Evolutionary conservation across 2,888 invertebrate genomes (phyloP), one percentile per base, ranked within the genome.

Genomic region (Priocnemis perturbator): DNA sequence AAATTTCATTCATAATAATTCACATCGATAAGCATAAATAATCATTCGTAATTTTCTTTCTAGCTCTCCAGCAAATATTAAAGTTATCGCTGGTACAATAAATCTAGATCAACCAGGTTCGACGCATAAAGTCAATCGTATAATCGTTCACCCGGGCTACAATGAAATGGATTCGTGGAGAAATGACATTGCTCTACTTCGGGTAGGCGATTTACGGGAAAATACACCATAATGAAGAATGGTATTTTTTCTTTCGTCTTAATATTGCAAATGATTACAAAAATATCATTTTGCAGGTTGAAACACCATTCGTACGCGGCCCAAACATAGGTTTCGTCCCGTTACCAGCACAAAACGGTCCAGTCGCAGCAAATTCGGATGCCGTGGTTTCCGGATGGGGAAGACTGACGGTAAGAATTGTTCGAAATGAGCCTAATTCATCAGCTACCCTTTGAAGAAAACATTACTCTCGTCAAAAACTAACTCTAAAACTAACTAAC

Each of bases 261-360:
- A 26, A 26, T 3, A 26, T 26, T 26, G 26, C 2, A 26, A 26
- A 26, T 26, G 5, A 26, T 26, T 26, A 5, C 2, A 5, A 26
- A 26, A 26, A 26, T 5, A 26, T 5, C 2, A 47, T 14, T 26
- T 20, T n/a, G 11, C 30, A 80, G 79, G 78, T 79, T 0, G 17
- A 55, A 2, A 59, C 11, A 21, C 65, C 71, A n/a, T 80, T 79
- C 56, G 0, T 15, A 9, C 17, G 1, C 19, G 21, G 19, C 0
- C 14, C 20, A 23, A 17, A 44, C 1, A 1, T 79, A 7, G 30
- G 55, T 7, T 85, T 90, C 0, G 89, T 92, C 0, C 78, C 86
- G 5, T 81, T 93, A 79, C 89, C 90, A 4, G 84, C 86, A 0
- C 50, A 73, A 0, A 87, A 85, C 9, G 67, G 73, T 5, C 50